Conservation (phyloP, 1,140 invertebrate genomes). For the Ylistrum balloti region DNA sequence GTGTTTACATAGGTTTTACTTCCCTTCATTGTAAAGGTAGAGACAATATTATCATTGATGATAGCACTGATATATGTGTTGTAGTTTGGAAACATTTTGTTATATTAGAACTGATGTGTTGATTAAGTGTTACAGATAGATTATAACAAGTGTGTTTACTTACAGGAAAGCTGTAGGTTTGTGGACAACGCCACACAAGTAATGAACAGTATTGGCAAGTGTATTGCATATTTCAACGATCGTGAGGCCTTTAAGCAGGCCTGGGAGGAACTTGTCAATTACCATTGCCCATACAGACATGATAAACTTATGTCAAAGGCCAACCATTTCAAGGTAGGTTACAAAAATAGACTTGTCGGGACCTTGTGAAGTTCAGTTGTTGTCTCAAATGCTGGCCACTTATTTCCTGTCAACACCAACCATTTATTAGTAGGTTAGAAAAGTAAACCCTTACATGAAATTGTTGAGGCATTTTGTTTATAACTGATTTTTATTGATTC, state of each 20-base stretch:
- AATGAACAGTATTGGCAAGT: conserved; percentile 78
- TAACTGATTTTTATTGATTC: conserved; percentile 24
- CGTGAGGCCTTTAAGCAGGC: conserved; percentile 70
- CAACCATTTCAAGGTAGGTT: conserved; percentile 96
- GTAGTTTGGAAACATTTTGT: no score
- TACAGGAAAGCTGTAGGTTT: conserved; percentile 82
- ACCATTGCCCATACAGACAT: conserved; percentile 79
- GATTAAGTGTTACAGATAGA: no score
- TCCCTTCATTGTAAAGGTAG: no score
- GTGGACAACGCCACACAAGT: conserved; percentile 79
- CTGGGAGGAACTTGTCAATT: conserved; percentile 72
- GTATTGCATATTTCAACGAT: conserved; percentile 77
- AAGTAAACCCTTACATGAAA: no score
- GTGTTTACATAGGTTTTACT: no score
- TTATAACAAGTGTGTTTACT: no score
- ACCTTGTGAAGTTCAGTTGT: not conserved
- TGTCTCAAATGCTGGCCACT: not conserved
- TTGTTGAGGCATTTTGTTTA: no score
- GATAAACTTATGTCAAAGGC: conserved; percentile 78
- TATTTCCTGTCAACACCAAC: no score
- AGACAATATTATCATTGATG: no score
- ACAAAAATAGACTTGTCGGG: not conserved
- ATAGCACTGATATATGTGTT: no score
- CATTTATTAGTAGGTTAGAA: no score
- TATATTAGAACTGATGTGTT: no score